Evolutionary conservation across 2,888 invertebrate species (phyloP).

Genomic region (Mayetiola destructor): DNA sequence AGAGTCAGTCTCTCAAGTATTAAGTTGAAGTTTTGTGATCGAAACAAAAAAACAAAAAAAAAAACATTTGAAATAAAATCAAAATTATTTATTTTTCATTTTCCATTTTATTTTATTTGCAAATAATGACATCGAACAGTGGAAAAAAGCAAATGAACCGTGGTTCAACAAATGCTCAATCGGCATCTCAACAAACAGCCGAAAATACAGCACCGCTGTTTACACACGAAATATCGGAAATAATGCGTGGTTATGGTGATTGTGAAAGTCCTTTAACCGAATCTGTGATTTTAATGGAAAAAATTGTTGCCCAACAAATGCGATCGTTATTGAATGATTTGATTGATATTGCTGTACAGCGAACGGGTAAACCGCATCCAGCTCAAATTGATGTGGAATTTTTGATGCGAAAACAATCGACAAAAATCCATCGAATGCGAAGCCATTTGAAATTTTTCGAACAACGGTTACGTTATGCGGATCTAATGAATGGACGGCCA

Average conservation of each 20-base stretch:
- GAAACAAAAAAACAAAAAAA: no score
- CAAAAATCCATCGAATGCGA: constrained; percentile 58
- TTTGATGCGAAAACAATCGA: constrained; percentile 65
- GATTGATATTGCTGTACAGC: constrained; percentile 47
- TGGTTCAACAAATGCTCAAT: not conserved
- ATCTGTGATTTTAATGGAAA: constrained; percentile 72
- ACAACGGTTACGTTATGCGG: constrained; percentile 28
- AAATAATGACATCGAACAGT: not conserved
- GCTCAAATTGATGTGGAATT: constrained; percentile 58
- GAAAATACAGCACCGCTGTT: constrained; percentile 14
- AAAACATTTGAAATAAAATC: no score
- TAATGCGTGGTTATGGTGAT: constrained; percentile 92
- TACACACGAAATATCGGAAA: constrained; percentile 53
- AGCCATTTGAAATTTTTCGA: constrained; percentile 54
- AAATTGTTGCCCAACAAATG: constrained; percentile 68
- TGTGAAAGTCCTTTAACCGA: constrained; percentile 65
- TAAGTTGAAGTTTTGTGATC: no score
- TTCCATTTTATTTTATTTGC: no score
- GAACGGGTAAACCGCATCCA: constrained; percentile 45
- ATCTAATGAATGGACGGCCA: constrained; percentile 29
- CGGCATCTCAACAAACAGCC: not conserved
- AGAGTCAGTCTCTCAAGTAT: no score
- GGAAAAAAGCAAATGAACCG: constrained; percentile 2
- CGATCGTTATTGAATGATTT: constrained; percentile 63
- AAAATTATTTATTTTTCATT: no score